Evolutionary conservation across 2,113 vertebrate species (phyloP).

Genomic region (Trematomus loennbergii): DNA sequence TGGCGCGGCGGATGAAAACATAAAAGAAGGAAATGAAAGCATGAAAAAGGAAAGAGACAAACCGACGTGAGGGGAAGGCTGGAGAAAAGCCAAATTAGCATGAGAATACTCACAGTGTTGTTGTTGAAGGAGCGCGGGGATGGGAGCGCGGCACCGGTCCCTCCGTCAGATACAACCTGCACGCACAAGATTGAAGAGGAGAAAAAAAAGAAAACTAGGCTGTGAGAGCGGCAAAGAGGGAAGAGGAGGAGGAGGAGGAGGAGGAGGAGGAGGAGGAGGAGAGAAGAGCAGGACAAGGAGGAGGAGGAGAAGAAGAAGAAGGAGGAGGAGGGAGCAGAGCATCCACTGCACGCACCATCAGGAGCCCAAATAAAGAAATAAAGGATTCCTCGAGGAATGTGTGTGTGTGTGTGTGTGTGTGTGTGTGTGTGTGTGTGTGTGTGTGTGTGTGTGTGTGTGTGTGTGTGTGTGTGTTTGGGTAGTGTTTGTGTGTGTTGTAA

Average conservation of each 20-base stretch:
- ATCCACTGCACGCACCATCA: conserved; percentile 70
- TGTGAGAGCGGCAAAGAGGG: conserved; percentile 71
- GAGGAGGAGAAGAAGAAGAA: conserved; percentile 46
- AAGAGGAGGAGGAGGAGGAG: conserved; percentile 53
- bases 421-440: conserved; percentile 15
- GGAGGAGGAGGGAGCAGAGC: conserved; percentile 68
- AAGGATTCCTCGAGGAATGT: conserved; percentile 71
- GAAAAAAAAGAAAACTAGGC: conserved; percentile 76
- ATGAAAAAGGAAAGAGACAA: conserved; percentile 37
- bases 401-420: conserved; percentile 43
- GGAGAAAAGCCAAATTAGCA: conserved; percentile 63
- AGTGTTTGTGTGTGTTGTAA: conserved; percentile 31
- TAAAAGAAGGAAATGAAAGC: conserved; percentile 50
- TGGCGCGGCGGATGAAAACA: conserved; percentile 48
- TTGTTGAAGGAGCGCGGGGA: conserved; percentile 64
- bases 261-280: conserved; percentile 57
- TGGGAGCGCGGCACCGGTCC: conserved; percentile 70
- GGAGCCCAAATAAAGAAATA: conserved; percentile 75
- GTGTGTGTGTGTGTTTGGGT: conserved; percentile 35
- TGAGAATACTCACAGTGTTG: conserved; percentile 80
- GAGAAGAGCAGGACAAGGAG: conserved; percentile 37
- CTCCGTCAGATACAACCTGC: conserved; percentile 80
- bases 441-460: conserved; percentile 30
- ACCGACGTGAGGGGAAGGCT: conserved; percentile 25
- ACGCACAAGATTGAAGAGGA: conserved; percentile 72